Evolutionary conservation across 2,888 invertebrate genomes (phyloP).

Genomic region (Drosophila crucigera): DNA sequence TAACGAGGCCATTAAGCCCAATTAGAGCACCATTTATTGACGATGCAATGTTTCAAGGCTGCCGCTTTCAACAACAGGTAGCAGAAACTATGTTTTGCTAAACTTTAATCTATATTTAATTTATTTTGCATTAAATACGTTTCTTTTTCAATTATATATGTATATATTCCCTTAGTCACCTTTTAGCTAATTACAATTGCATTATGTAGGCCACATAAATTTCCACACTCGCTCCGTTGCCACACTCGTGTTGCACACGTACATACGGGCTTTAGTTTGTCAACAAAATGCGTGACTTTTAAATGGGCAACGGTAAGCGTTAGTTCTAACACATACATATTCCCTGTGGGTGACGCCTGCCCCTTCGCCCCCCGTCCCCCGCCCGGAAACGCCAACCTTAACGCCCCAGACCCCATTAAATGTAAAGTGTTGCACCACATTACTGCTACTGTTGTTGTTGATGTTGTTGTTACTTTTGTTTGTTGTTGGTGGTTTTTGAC

Average conservation of each 20-base stretch:
- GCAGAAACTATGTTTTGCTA: not conserved
- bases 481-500: constrained; percentile 41
- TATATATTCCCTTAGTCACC: not conserved
- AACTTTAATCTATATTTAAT: not conserved
- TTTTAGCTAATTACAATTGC: constrained; percentile 54
- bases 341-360: constrained; percentile 42
- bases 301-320: constrained; percentile 61
- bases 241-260: constrained; percentile 7
- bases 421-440: constrained; percentile 77
- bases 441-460: constrained; percentile 13
- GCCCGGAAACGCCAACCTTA: constrained; percentile 39
- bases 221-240: constrained; percentile 21
- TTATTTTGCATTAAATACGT: not conserved
- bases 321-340: constrained; percentile 44
- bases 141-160: not conserved
- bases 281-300: constrained; percentile 51
- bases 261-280: constrained; percentile 19
- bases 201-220: constrained; percentile 61
- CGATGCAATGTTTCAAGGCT: constrained; percentile 42
- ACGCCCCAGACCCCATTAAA: constrained; percentile 65
- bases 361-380: constrained; percentile 19
- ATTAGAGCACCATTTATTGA: constrained; percentile 35
- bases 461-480: constrained; percentile 18
- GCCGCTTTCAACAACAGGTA: constrained; percentile 19
- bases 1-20: constrained; percentile 43